Percentiles rank a stretch among this genome's conserved stretches.
phyloP scores from a whole-genome alignment of 2,888 invertebrate genomes.

The Empis stercorea region DNA sequence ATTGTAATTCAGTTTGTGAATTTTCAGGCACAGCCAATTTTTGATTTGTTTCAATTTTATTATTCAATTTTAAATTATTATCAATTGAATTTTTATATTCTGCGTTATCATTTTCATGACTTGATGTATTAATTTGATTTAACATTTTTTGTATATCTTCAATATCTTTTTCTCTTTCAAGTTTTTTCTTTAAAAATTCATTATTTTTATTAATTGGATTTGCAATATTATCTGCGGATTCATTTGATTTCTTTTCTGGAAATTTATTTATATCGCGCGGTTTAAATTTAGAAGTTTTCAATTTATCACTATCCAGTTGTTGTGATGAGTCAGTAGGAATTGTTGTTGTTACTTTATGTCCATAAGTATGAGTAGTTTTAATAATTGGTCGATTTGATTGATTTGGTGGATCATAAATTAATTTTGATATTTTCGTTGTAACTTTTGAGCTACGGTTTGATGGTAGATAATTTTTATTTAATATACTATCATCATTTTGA shows the following conservation, averaged over 20 bases:
- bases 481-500: too few relatives aligned
- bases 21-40: too few relatives aligned
- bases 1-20: conserved; percentile 4
- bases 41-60: conserved; percentile 2
- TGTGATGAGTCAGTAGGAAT: too few relatives aligned
- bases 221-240: too few relatives aligned
- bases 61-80: conserved; percentile 4
- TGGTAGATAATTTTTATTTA: too few relatives aligned
- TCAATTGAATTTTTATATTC: not conserved
- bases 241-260: too few relatives aligned
- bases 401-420: not conserved
- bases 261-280: too few relatives aligned
- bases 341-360: not conserved
- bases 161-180: conserved; percentile 19
- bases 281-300: too few relatives aligned
- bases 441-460: too few relatives aligned
- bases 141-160: conserved; percentile 21
- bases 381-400: not conserved
- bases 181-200: conserved; percentile 18
- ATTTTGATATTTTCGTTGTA: not conserved
- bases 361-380: not conserved
- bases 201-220: conserved; percentile 1
- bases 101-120: not conserved
- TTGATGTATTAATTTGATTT: conserved; percentile 15
- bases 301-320: too few relatives aligned